Base-by-base conservation (phyloP, 2,888 invertebrate genomes). In the Phengaris arion region DNA sequence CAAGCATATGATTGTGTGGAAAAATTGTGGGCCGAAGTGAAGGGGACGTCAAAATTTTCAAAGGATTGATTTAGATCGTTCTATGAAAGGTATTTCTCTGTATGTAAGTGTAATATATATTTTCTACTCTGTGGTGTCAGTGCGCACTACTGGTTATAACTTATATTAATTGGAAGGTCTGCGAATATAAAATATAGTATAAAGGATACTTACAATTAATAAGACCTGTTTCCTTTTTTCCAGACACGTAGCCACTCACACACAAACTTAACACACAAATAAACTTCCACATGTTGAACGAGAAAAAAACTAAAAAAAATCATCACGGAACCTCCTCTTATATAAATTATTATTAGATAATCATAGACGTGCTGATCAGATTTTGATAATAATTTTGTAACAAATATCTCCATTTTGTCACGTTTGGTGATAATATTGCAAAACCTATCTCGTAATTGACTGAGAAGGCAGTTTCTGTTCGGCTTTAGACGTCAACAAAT, bases 141-240 rank as follows among this genome's bases (percentile, higher is more conserved):
- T 2, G 35, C 35, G 35, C 35, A 35, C 4, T 35, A 2, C 35
- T 35, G 3, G 35, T 35, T 4, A 35, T 35, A 22, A 22, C 22
- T 22, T 22, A 1, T 22, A 22, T 22, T 22, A 0, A 35, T 35
- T 35, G 35, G 1, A 35, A 35, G 35, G 0, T 35, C 2, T 2
- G 4, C 35, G 35, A 35, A 35, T 35, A 35, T 3, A 3, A 35
- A 35, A n/a, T n/a, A n/a, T 22, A 22, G 4, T 35, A 35, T 35
- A 4, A 35, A 35, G 35, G 35, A 35, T 35, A 79, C 82, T 82
- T 77, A 82, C 82, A 81, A 70, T 80, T 82, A 51, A 82, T 79
- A 70, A 77, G 79, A 68, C 76, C 77, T 35, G 80, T 81, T 10
- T 78, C 79, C 51, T 72, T 48, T 72, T 72, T 72, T 4, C 76